These are phyloP conservation scores for Lycopodina hypogea DNA, from an alignment of 37 sponge, comb jelly and placozoan genomes.

Conservation along the genomic window DNA sequence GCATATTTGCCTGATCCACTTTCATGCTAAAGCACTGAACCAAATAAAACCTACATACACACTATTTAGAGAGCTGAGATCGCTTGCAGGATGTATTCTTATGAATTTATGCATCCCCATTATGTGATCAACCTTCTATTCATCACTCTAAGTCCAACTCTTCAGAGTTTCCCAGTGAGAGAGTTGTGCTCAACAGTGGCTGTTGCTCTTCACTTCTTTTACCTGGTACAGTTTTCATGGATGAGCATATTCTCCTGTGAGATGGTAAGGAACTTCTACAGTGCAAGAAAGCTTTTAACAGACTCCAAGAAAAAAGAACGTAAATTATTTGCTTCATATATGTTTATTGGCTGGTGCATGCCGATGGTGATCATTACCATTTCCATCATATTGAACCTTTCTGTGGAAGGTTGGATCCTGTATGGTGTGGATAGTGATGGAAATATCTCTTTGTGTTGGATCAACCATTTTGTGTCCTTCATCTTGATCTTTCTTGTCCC, in stretches of 20 bases:
- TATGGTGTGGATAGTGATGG: slow-evolving; percentile 35
- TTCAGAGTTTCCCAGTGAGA: background rate
- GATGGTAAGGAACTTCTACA: slow-evolving; percentile 3
- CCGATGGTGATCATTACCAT: slow-evolving; percentile 10
- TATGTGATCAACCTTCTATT: slow-evolving; percentile 33
- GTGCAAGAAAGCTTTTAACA: background rate
- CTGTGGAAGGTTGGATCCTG: slow-evolving; percentile 13
- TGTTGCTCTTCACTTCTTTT: slow-evolving; percentile 39
- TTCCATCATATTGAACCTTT: slow-evolving; percentile 24
- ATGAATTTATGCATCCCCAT: slow-evolving; percentile 46
- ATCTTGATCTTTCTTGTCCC: slow-evolving; percentile 31
- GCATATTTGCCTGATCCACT: too few relatives aligned
- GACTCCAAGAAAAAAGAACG: background rate
- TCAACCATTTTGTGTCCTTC: slow-evolving; percentile 21
- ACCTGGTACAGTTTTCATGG: slow-evolving; percentile 53
- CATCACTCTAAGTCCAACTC: background rate
- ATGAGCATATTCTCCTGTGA: slow-evolving; percentile 42
- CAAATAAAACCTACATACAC: slow-evolving; percentile 50
- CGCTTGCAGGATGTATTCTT: slow-evolving; percentile 29
- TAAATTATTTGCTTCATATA: slow-evolving; percentile 14
- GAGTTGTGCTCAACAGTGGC: slow-evolving; percentile 23
- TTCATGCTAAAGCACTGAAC: too few relatives aligned
- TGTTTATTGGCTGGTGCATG: slow-evolving; percentile 42
- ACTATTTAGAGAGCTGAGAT: slow-evolving; percentile 47
- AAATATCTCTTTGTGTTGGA: slow-evolving; percentile 19